Percentiles rank a stretch among this genome's conserved stretches.
phyloP scores from a whole-genome alignment of 2,888 invertebrate species.

The Poecilus cupreus region DNA sequence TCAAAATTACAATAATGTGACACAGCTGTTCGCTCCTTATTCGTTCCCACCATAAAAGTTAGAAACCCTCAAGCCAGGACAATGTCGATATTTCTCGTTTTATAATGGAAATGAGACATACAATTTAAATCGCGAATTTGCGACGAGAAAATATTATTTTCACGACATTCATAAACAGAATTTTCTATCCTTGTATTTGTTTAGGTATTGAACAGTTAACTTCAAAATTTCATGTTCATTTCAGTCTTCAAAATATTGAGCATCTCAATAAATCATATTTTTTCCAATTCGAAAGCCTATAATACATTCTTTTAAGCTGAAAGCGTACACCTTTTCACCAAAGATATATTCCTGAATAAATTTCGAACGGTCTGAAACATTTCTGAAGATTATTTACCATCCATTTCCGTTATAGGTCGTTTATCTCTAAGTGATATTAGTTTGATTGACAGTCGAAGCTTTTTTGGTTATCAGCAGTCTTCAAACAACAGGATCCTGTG shows the following conservation, averaged over 20 bases:
- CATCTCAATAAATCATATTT: neutral
- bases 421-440: constrained; percentile 19
- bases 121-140: constrained; percentile 5
- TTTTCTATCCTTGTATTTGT: neutral
- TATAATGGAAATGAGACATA: constrained; percentile 6
- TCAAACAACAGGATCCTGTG: constrained; percentile 16
- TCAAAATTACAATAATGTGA: constrained; percentile 45
- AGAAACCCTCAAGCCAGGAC: neutral
- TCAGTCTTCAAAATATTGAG: constrained; percentile 13
- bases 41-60: constrained; percentile 37
- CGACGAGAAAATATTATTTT: neutral
- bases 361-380: neutral
- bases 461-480: constrained; percentile 10
- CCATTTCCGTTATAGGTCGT: constrained; percentile 15
- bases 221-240: neutral
- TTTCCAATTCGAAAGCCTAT: neutral
- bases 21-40: constrained; percentile 25
- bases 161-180: neutral
- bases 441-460: constrained; percentile 29
- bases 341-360: neutral
- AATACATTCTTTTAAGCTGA: neutral
- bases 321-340: neutral
- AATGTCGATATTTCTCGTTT: constrained; percentile 11
- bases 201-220: neutral
- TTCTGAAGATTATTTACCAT: constrained; percentile 14